Conservation (phyloP, 2,888 invertebrate genomes). For the Neoaliturus tenellus region DNA sequence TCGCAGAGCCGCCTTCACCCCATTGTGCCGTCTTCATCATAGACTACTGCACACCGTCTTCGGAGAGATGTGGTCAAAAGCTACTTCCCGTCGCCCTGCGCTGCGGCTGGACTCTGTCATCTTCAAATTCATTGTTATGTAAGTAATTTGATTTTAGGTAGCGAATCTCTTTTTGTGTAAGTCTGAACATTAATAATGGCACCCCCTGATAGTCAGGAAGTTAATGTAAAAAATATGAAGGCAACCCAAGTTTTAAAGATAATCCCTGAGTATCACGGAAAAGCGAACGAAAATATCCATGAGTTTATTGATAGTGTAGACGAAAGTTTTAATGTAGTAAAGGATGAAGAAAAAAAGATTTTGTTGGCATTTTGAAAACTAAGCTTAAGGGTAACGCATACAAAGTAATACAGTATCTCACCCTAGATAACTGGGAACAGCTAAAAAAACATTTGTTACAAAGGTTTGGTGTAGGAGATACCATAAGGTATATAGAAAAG, state of each 20-base stretch:
- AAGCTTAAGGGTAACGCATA: background rate
- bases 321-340: background rate
- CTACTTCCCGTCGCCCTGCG: no score
- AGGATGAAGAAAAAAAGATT: background rate
- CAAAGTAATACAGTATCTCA: slow-evolving; percentile 32
- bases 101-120: no score
- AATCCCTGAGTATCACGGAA: slow-evolving; percentile 8
- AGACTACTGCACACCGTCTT: no score
- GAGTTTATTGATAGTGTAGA: slow-evolving; percentile 3
- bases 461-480: slow-evolving; percentile 32
- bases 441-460: slow-evolving; percentile 11
- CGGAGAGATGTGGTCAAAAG: no score
- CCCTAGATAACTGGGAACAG: background rate
- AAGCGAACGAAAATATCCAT: background rate
- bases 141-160: no score
- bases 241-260: slow-evolving; percentile 17
- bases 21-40: no score
- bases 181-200: no score
- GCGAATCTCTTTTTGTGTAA: no score
- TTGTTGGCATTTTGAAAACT: background rate
- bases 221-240: background rate
- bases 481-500: slow-evolving; percentile 31
- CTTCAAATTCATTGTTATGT: no score
- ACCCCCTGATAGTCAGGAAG: no score
- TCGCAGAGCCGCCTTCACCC: no score